Base-by-base conservation (phyloP, 1,140 invertebrate genomes). In the Xylocopa sonorina region DNA sequence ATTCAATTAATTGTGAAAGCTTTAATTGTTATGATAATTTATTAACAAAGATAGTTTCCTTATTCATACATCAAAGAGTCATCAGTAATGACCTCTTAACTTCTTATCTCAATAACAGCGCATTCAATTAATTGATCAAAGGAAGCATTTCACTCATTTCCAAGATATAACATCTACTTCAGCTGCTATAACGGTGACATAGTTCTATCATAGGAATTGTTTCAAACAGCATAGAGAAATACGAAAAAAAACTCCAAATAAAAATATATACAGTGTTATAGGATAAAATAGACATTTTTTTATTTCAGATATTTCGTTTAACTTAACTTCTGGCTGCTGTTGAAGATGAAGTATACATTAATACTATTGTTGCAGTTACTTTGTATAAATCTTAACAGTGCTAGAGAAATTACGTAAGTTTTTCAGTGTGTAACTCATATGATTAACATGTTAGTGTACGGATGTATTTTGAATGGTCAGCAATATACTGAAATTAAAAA, bases 341-440 rank as follows among this genome's bases (percentile, higher is more conserved):
- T 55, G n/a, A 71, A 88, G 58, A 89, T 89, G 88, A 87, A 64
- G 71, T 78, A 84, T 48, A 66, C 60, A 16, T 60, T 82, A 46
- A 50, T 84, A 77, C 24, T 84, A 12, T 10, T 88, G 32, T 51
- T 88, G 10, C 85, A 77, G 24, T 80, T 80, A 41, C 63, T 84
- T 60, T 84, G 51, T 64, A 46, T 53, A 62, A 53, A 55, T 68
- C 10, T 85, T 50, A 38, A 51, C 16, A 53, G 64, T 63, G 51
- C 88, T 27, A 88, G 82, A 53, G 89, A 90, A 80, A 90, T 90
- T 53, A 88, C 87, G 89, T 90, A 88, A 83, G 88, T 88, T 77
- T 58, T 57, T 18, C 53, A 43, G 43, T 53, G 29, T 63, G 58
- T 18, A 38, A 24, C 55, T 34, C 24, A 27, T 57, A 55, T 32